Base-by-base conservation (phyloP, 2,888 invertebrate species). In the Ferrisia virgata region DNA sequence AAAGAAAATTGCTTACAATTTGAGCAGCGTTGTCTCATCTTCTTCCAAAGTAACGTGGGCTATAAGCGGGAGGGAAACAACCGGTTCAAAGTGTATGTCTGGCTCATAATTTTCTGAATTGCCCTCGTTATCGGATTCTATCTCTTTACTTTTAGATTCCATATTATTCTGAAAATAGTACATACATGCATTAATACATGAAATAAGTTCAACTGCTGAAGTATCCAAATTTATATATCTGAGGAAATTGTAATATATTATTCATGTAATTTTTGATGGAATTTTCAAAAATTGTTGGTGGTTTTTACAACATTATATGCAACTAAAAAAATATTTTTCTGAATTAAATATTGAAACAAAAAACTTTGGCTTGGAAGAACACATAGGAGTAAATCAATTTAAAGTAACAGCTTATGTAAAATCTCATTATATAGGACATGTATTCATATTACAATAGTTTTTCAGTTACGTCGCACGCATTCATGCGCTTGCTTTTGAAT, bases 11-110 rank as follows among this genome's bases (percentile, higher is more conserved):
- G 18, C n/a, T 82, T 15, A 82, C 82, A 82, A 40, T 82, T 82
- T 64, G 2, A 82, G 11, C 22, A 82, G 28, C 15, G 64, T 22
- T 22, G 18, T 15, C 69, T 82, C 82, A 40, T 82, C 82, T 69
- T 83, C 76, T 43, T 83, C 83, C 3, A 83, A 43, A 13, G 83
- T 83, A 76, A 83, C 43, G 25, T 25, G 72, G 15, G 43, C 76
- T 15, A 83, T 69, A 18, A 76, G 72, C 1, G 83, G 76, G 36
- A 83, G 47, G 25, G 40, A 72, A 40, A 76, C 36, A 5, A 83
- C 83, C 8, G 83, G 83, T 40, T 83, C 47, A n/a, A 83, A 83
- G 1, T 83, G 13, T n/a, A 47, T 13, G 22, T 76, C 76, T 6
- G 83, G 76, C 76, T 83, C 83, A 69, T 76, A 76, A 25, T 64